A percentile compares a stretch with the other conserved stretches of the same genome.
phyloP scores from a whole-genome alignment of 2,888 invertebrate species.

The Hyppa rectilinea region DNA sequence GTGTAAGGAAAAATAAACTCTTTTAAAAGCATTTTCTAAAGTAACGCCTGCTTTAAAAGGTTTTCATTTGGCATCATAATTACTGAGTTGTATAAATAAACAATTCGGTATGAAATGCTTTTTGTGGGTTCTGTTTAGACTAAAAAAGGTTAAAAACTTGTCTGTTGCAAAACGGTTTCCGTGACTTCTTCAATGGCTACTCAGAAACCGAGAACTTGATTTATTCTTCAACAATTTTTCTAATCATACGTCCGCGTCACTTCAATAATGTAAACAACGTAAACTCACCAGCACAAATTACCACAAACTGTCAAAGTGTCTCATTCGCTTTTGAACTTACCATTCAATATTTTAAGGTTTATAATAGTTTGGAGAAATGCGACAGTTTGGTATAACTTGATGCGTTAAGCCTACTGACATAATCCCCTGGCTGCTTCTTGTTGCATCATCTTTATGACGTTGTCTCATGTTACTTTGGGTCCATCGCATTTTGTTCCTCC shows the following conservation, averaged over 20 bases:
- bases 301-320: too few species aligned
- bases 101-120: background rate
- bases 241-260: background rate
- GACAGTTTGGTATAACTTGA: too few species aligned
- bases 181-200: background rate
- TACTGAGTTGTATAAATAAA: constrained; percentile 40
- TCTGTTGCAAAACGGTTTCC: background rate
- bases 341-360: too few species aligned
- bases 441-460: too few species aligned
- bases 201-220: background rate
- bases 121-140: background rate
- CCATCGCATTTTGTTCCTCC: too few species aligned
- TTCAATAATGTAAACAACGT: constrained; percentile 11
- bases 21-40: constrained; percentile 50
- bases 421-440: background rate
- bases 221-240: background rate
- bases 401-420: background rate
- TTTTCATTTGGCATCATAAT: constrained; percentile 47
- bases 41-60: constrained; percentile 56
- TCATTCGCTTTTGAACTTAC: too few species aligned
- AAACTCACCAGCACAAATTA: too few species aligned
- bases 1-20: constrained; percentile 46
- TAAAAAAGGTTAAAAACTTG: background rate
- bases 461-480: too few species aligned
- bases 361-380: too few species aligned